Conservation (phyloP, 2,797 vertebrate genomes). For the Parauchenoglanis punctatus region DNA sequence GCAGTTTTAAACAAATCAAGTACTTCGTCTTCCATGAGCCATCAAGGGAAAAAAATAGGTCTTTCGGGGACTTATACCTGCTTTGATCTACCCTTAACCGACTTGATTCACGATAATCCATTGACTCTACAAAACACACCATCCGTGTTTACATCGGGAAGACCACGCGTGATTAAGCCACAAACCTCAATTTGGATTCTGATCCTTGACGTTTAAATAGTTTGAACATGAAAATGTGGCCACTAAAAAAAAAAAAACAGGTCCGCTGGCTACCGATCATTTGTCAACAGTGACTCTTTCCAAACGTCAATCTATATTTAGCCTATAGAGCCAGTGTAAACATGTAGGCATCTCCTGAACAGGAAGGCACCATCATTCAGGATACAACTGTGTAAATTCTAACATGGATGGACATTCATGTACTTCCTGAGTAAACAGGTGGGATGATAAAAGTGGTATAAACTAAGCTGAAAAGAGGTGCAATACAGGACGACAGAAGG, state of each 20-base stretch:
- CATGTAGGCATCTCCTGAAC: constrained; percentile 17
- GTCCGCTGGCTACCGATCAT: not conserved
- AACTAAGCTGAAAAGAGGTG: not conserved
- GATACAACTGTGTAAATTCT: constrained; percentile 37
- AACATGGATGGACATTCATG: not conserved
- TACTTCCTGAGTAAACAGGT: constrained; percentile 36
- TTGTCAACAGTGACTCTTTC: not conserved
- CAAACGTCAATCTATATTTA: not conserved
- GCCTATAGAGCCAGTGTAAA: not conserved
- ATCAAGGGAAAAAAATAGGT: not conserved
- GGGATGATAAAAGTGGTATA: not conserved
- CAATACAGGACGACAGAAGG: not conserved
- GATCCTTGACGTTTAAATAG: not conserved
- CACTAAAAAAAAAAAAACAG: not conserved
- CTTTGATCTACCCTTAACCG: not conserved
- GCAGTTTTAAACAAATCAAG: not conserved
- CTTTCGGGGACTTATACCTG: not conserved
- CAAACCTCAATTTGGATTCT: not conserved
- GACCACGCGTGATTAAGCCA: not conserved
- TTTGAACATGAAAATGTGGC: too few relatives aligned
- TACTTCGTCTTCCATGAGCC: not conserved
- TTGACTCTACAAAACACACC: not conserved
- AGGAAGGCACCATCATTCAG: constrained; percentile 41
- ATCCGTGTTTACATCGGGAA: not conserved
- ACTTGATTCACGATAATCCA: not conserved